Percentiles rank a stretch among this genome's conserved stretches.
phyloP scores from a whole-genome alignment of 2,888 invertebrate genomes.

The Brachypalpus laphriformis region DNA sequence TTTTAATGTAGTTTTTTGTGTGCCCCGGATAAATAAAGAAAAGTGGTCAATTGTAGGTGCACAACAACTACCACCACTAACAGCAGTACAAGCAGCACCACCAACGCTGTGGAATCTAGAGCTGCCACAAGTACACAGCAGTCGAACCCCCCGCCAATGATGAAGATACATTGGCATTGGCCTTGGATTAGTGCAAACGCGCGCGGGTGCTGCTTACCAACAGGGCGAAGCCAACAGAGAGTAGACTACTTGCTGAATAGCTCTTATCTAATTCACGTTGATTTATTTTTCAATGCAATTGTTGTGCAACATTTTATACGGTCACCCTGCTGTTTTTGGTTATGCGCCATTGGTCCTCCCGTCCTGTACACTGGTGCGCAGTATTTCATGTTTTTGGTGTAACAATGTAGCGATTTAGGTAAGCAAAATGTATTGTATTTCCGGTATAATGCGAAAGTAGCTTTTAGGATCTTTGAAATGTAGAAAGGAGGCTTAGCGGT shows the following conservation, averaged over 20 bases:
- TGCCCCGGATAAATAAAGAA: constrained; percentile 73
- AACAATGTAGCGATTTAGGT: no score
- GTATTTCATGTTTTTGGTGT: no score
- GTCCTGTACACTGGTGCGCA: no score
- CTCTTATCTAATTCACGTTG: constrained; percentile 69
- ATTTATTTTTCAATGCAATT: constrained; percentile 65
- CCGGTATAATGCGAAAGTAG: no score
- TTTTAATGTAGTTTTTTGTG: constrained; percentile 70
- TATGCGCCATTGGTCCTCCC: no score
- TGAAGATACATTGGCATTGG: constrained; percentile 72
- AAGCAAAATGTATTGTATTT: no score
- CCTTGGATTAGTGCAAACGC: constrained; percentile 62
- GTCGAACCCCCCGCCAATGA: constrained; percentile 43
- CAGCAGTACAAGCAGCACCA: not conserved
- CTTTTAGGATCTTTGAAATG: no score
- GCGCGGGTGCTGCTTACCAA: not conserved
- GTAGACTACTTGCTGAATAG: constrained; percentile 36
- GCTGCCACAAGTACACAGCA: constrained; percentile 21
- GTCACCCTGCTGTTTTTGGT: constrained; percentile 28
- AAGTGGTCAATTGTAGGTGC: constrained; percentile 70
- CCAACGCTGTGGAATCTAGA: constrained; percentile 42
- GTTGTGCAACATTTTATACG: constrained; percentile 38
- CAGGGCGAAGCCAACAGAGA: not conserved
- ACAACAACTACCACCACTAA: constrained; percentile 29
- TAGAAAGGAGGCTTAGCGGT: no score